Base-by-base conservation (phyloP, 2,797 vertebrate species). In the Corythornis leucogaster region DNA sequence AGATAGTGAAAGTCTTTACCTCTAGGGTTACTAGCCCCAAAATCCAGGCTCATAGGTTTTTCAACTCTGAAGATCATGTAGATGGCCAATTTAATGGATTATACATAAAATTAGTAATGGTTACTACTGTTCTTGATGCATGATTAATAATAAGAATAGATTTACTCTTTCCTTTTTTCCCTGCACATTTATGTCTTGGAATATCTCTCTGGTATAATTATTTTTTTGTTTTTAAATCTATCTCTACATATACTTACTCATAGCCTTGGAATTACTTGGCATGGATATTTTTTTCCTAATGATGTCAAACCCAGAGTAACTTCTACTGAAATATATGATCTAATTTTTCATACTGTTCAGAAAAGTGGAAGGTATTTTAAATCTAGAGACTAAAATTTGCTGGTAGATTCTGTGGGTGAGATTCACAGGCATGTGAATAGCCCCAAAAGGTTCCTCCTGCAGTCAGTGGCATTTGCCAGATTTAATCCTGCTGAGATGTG, bases 221-320 rank as follows among this genome's bases (percentile, higher is more conserved):
- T 9, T 92, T 78, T 90, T 78, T 91, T 81, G 84, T 67, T 93
- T 95, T 92, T 74, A 81, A 84, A 74, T 61, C 68, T 46, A 9
- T 74, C 71, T 59, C 63, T 68, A 94, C 28, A 31, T 48, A 8
- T 4, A 82, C 48, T 77, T 89, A 77, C 84, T 92, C 68, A 85
- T 70, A 81, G 40, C 54, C 64, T 79, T 68, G n/a, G n/a, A 92
- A 68, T 20, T 90, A 74, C 62, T 69, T 80, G 61, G 33, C 79
- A 64, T 54, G 43, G 46, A 71, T 75, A 4, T 80, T 80, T 67
- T 57, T 91, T 89, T 86, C 35, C 8, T 67, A 57, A 77, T 40
- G 75, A 64, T 64, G 38, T 88, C 76, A 89, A 70, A 70, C 21
- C 11, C 19, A 40, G 58, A 80, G 46, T 70, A 90, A 54, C 33